These are phyloP conservation scores for Antechinus stuartii DNA, from an alignment of 2,113 vertebrate genomes.

Conservation along the genomic window DNA sequence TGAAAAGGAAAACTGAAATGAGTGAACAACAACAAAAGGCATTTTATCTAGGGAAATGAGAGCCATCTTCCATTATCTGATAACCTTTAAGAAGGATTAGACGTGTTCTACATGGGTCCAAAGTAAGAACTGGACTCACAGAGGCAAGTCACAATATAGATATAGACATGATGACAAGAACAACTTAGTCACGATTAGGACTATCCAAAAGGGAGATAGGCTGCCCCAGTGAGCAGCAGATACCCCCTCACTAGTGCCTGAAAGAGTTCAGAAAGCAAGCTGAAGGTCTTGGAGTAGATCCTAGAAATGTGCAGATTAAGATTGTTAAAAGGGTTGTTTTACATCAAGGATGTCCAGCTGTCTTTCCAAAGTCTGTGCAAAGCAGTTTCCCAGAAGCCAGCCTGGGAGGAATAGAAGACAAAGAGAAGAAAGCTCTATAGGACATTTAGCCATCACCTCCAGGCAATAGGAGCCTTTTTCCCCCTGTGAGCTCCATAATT, in stretches of 20 bases:
- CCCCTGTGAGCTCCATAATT: background rate
- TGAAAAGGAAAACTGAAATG: background rate
- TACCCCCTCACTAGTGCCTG: background rate
- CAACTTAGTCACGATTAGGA: background rate
- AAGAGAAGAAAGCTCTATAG: accelerated
- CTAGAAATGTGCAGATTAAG: background rate
- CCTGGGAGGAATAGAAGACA: background rate
- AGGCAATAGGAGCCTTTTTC: background rate
- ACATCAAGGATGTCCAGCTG: background rate
- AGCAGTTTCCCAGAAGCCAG: background rate
- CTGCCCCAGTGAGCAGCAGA: background rate
- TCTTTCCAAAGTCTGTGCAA: background rate
- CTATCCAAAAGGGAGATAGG: background rate
- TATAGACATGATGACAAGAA: background rate
- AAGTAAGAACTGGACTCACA: background rate
- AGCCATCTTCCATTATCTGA: background rate
- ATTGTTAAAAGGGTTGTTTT: background rate
- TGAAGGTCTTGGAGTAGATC: background rate
- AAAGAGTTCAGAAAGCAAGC: background rate
- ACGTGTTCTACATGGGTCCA: background rate
- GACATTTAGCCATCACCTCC: too few species aligned
- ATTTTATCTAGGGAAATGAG: background rate
- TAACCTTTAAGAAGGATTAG: background rate
- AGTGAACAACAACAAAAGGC: background rate
- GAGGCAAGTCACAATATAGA: background rate